Percentiles rank a stretch among this genome's conserved stretches.
These are phyloP conservation scores for Melipona quadrifasciata DNA, from an alignment of 1,140 invertebrate species.

Conservation along the genomic window DNA sequence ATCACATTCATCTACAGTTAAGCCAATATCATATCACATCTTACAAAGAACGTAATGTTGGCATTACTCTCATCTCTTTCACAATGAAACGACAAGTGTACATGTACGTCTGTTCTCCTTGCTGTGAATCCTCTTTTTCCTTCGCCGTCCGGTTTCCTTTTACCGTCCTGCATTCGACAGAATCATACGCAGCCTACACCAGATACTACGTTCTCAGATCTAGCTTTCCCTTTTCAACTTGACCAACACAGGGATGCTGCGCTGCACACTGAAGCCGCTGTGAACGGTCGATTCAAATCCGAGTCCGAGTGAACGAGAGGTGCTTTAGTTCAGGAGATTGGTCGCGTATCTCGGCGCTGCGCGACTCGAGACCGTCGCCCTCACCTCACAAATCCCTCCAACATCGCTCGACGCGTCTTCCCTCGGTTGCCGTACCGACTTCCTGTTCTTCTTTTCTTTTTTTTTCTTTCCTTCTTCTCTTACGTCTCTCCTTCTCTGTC, in stretches of 20 bases:
- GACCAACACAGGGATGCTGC: slow-evolving; percentile 36
- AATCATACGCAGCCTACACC: not conserved
- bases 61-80: slow-evolving; percentile 35
- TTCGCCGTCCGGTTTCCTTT: not conserved
- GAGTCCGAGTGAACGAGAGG: slow-evolving; percentile 14
- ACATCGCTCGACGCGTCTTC: slow-evolving; percentile 44
- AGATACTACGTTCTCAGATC: not conserved
- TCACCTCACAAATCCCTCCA: slow-evolving; percentile 58
- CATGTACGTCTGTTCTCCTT: no score
- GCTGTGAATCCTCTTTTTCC: not conserved
- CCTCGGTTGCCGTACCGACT: slow-evolving; percentile 31
- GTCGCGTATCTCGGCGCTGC: slow-evolving; percentile 44
- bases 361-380: slow-evolving; percentile 45
- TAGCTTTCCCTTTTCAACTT: not conserved
- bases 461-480: slow-evolving; percentile 22
- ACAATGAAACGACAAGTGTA: not conserved
- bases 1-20: not conserved
- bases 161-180: not conserved
- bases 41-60: slow-evolving; percentile 7
- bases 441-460: slow-evolving; percentile 32
- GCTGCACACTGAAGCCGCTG: not conserved
- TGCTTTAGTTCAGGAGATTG: slow-evolving; percentile 19
- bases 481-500: slow-evolving; percentile 1
- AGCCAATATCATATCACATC: slow-evolving; percentile 14
- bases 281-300: slow-evolving; percentile 22